Percentiles rank a stretch among this genome's conserved stretches.
Conservation (phyloP, 2,113 vertebrate genomes). For the Chaenogobius annularis region DNA sequence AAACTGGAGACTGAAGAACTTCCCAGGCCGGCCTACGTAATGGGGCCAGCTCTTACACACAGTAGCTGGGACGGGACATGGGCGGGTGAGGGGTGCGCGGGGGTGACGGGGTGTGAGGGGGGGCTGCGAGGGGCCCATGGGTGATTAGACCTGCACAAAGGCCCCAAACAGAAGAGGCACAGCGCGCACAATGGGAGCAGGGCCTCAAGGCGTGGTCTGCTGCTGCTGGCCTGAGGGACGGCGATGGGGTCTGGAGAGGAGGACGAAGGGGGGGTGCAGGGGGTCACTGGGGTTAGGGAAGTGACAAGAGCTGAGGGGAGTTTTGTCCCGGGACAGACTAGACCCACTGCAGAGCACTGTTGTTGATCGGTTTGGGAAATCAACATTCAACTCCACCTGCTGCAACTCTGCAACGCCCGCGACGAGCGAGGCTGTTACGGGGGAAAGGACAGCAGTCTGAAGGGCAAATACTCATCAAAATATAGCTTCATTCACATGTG, state of each 20-base stretch:
- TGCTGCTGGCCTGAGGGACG: constrained; percentile 72
- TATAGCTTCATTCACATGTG: too few relatives aligned
- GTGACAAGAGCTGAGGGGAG: constrained; percentile 53
- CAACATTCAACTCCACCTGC: not conserved
- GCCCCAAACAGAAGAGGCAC: constrained; percentile 83
- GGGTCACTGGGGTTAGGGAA: constrained; percentile 40
- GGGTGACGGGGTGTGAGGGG: constrained; percentile 34
- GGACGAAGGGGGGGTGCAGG: not conserved
- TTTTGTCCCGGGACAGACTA: constrained; percentile 29
- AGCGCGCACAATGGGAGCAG: constrained; percentile 81
- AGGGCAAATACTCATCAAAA: too few relatives aligned
- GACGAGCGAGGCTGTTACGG: too few relatives aligned
- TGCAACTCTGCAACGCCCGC: not conserved
- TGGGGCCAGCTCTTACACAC: constrained; percentile 74
- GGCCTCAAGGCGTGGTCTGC: constrained; percentile 83
- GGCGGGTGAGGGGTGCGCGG: constrained; percentile 64
- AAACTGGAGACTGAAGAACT: constrained; percentile 69
- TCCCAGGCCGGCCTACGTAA: constrained; percentile 85
- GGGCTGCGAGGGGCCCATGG: constrained; percentile 84
- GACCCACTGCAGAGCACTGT: not conserved
- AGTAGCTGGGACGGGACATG: constrained; percentile 23
- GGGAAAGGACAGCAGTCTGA: too few relatives aligned
- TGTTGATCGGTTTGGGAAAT: not conserved
- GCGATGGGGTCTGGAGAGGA: constrained; percentile 22
- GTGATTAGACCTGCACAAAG: constrained; percentile 91